Percentiles rank a stretch among this genome's conserved stretches.
phyloP scores from a whole-genome alignment of 1,140 invertebrate genomes.

The Scylla paramamosain region DNA sequence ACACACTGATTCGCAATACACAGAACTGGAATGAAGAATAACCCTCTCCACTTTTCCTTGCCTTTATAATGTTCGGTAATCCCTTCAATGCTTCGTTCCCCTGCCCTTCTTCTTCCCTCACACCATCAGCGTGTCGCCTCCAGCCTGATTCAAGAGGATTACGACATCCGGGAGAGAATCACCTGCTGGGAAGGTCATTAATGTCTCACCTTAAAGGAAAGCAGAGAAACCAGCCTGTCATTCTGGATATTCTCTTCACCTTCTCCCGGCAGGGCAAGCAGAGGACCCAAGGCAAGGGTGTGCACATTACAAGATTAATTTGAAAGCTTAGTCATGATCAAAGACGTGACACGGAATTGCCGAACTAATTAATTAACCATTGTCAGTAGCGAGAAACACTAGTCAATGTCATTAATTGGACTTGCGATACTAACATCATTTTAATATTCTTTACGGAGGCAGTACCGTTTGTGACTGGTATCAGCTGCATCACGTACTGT shows the following conservation, averaged over 20 bases:
- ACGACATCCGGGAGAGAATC: not conserved
- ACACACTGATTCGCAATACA: not conserved
- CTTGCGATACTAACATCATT: too few relatives aligned
- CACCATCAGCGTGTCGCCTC: not conserved
- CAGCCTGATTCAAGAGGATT: not conserved
- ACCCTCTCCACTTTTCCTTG: not conserved
- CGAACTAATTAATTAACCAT: too few relatives aligned
- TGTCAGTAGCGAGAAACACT: too few relatives aligned
- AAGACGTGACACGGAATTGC: too few relatives aligned
- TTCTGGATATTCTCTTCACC: not conserved
- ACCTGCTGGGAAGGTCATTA: constrained; percentile 23
- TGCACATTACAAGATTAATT: too few relatives aligned
- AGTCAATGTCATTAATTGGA: too few relatives aligned
- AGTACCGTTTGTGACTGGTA: too few relatives aligned
- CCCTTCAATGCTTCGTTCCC: not conserved
- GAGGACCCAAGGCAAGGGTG: too few relatives aligned
- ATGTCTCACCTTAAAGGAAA: not conserved
- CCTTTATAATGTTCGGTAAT: not conserved
- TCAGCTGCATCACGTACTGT: too few relatives aligned
- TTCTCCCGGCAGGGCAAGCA: not conserved
- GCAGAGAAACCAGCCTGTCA: not conserved
- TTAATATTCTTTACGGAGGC: too few relatives aligned
- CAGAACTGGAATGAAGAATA: not conserved
- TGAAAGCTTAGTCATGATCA: too few relatives aligned
- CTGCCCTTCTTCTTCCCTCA: not conserved